These are phyloP conservation scores for Nomada flava DNA, from an alignment of 2,888 invertebrate species.

Conservation along the genomic window DNA sequence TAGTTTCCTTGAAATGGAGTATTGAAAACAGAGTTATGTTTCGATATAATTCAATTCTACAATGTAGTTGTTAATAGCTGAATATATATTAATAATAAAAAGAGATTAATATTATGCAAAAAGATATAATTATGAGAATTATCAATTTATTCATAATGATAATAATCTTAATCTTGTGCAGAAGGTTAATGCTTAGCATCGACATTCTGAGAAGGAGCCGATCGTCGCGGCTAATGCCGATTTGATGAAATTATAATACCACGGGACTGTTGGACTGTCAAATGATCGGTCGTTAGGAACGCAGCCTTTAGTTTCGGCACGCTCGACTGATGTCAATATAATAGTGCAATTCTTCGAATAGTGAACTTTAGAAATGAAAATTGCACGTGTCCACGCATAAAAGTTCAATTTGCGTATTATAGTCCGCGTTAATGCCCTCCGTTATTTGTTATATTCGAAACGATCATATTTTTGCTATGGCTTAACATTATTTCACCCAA, in stretches of 20 bases:
- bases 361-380: constrained; percentile 44
- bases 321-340: constrained; percentile 77
- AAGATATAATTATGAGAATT: too few species aligned
- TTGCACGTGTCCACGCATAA: constrained; percentile 28
- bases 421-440: constrained; percentile 26
- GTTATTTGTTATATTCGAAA: constrained; percentile 32
- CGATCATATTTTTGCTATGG: background rate
- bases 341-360: constrained; percentile 73
- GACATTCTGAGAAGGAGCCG: constrained; percentile 44
- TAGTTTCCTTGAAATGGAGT: too few species aligned
- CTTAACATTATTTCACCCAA: constrained; percentile 10
- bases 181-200: constrained; percentile 48
- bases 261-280: constrained; percentile 56
- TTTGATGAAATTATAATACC: constrained; percentile 79
- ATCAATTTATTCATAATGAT: background rate
- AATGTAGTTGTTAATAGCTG: background rate
- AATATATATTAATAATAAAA: too few species aligned
- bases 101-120: too few species aligned
- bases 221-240: constrained; percentile 65
- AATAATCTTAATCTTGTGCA: background rate
- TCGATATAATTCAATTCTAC: background rate
- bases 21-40: too few species aligned
- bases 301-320: constrained; percentile 41
- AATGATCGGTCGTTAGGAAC: constrained; percentile 74
- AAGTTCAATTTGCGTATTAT: constrained; percentile 30